Conservation (phyloP, 2,888 invertebrate species). For the Megamerina dolium region DNA sequence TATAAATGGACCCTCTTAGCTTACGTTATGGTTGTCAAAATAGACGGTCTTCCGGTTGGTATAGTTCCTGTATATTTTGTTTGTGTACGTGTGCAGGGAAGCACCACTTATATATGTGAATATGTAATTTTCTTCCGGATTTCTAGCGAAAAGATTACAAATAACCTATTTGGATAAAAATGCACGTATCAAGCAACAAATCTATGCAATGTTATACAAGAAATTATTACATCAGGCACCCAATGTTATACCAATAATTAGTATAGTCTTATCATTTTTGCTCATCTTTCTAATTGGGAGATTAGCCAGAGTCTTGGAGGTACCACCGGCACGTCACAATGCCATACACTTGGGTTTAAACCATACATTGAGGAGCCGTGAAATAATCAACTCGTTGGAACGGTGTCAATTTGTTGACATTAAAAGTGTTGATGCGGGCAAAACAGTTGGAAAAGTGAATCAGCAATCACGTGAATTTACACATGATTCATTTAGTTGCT, state of each 20-base stretch:
- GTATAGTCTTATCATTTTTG: slow-evolving; percentile 52
- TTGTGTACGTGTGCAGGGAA: too few species aligned
- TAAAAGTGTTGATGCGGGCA: not conserved
- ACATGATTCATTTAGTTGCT: slow-evolving; percentile 23
- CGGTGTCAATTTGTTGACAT: slow-evolving; percentile 28
- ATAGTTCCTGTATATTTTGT: too few species aligned
- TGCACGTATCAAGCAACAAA: slow-evolving; percentile 25
- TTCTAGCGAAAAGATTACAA: too few species aligned
- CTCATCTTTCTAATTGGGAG: slow-evolving; percentile 26
- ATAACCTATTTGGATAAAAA: too few species aligned
- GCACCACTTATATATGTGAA: too few species aligned
- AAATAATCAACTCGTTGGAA: slow-evolving; percentile 4
- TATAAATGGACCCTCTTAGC: too few species aligned
- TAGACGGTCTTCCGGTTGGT: too few species aligned
- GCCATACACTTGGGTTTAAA: slow-evolving; percentile 26
- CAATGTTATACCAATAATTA: slow-evolving; percentile 31
- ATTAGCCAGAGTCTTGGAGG: slow-evolving; percentile 21
- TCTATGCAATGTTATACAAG: slow-evolving; percentile 35
- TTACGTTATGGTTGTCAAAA: too few species aligned
- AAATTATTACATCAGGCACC: slow-evolving; percentile 34
- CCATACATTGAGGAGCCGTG: not conserved
- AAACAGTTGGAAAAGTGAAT: slow-evolving; percentile 2
- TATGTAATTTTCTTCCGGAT: too few species aligned
- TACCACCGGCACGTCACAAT: slow-evolving; percentile 17
- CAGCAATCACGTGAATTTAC: slow-evolving; percentile 18